These are phyloP conservation scores for Scolopax rusticola DNA, from an alignment of 2,797 vertebrate genomes.

Conservation along the genomic window DNA sequence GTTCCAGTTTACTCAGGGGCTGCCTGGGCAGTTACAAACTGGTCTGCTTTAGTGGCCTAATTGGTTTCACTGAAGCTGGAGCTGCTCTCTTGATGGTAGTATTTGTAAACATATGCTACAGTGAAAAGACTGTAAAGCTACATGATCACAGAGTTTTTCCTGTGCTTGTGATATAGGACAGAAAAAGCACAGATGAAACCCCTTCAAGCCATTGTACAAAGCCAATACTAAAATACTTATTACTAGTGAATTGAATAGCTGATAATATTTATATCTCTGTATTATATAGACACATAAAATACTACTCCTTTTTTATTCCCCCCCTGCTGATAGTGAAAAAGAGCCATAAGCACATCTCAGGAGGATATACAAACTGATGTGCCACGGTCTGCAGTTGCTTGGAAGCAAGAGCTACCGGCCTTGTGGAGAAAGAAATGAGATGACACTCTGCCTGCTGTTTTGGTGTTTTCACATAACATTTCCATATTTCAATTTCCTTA, in stretches of 20 bases:
- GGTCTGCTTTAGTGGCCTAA: not conserved
- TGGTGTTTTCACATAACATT: not conserved
- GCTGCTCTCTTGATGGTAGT: not conserved
- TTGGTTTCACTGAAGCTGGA: not conserved
- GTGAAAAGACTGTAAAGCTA: not conserved
- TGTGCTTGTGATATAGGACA: not conserved
- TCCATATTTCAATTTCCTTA: not conserved
- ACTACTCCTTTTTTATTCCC: too few species aligned
- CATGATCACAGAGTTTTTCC: accelerated
- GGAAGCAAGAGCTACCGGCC: not conserved
- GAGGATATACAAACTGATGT: not conserved
- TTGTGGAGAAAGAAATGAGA: not conserved
- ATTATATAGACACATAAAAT: not conserved
- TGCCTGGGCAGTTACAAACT: not conserved
- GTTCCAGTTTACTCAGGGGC: not conserved
- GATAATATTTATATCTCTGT: not conserved
- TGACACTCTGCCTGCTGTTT: too few species aligned
- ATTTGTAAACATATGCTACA: not conserved
- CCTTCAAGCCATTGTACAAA: not conserved
- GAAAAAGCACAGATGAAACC: not conserved
- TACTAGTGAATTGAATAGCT: not conserved
- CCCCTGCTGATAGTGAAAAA: not conserved
- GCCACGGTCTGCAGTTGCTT: not conserved
- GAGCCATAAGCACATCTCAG: not conserved
- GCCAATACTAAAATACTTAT: not conserved